Evolutionary conservation across 1,140 invertebrate species (phyloP), one percentile per base, ranked within the genome.

Genomic region (Teleogryllus occipitalis): DNA sequence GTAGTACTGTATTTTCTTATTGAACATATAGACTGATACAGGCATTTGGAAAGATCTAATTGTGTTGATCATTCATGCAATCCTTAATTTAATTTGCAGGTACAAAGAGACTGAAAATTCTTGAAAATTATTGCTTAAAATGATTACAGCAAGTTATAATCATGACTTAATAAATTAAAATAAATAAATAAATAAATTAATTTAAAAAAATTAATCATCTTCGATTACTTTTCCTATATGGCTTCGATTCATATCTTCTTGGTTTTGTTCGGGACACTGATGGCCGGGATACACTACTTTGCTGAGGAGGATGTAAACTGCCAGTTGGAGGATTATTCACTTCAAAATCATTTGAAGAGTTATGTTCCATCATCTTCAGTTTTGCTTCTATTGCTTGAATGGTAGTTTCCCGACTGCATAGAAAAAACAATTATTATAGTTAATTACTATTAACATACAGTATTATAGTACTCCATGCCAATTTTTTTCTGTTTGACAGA

Each of bases 321-420:
- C 79, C 76, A 21, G 76, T 7, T 15, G 76, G 79, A 49, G 76
- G 47, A 74, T 80, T 80, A n/a, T 80, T 82, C 75, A 82, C 74
- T 73, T 82, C 80, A 79, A 82, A 82, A 46, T 82, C 80, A 21
- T 80, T 72, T 22, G 78, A 48, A 54, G 80, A 75, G 14, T 22
- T 90, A 39, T 88, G 89, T 81, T 93, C 91, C 90, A 96, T 93
- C 83, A 92, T 86, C 83, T 94, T 95, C 5, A 96, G 86, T 86
- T 96, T 96, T 3, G 93, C 93, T 85, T 96, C 94, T 81, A 96
- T 96, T 5, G 94, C 94, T 83, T 94, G 92, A 82, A 96, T 96
- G 80, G 94, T 93, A 47, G 91, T 92, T 83, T 91, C 89, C 82
- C 92, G 91, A 85, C 93, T 95, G 48, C 78, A 85, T 85, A 79